Evolutionary conservation across 1,140 invertebrate genomes (phyloP).

Genomic region (Berghia stephanieae): DNA sequence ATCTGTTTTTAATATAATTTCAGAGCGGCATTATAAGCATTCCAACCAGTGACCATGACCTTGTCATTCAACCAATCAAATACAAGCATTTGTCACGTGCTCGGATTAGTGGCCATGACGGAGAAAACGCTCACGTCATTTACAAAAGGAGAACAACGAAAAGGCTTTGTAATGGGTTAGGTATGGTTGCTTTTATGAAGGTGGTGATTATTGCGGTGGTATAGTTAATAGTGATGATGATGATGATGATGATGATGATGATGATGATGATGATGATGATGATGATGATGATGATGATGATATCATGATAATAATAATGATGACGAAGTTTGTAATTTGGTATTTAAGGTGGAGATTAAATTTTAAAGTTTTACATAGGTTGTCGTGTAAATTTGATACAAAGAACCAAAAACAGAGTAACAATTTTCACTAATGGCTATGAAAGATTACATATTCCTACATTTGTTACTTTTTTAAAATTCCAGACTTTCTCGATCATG

Average conservation of each 20-base stretch:
- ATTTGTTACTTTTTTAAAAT: background rate
- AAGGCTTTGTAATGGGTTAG: background rate
- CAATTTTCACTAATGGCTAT: background rate
- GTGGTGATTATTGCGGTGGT: no score
- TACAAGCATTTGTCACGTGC: slow-evolving; percentile 20
- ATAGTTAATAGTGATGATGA: no score
- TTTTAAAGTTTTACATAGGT: no score
- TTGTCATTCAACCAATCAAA: slow-evolving; percentile 43
- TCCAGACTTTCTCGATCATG: background rate
- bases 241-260: no score
- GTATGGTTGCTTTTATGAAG: background rate
- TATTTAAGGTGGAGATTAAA: background rate
- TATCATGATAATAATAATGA: background rate
- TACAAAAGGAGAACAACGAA: slow-evolving; percentile 20
- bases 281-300: background rate
- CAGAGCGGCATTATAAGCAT: slow-evolving; percentile 42
- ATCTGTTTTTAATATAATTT: no score
- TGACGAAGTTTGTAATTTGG: background rate
- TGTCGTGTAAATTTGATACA: background rate
- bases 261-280: background rate
- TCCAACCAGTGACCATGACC: slow-evolving; percentile 36
- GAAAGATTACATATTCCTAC: background rate
- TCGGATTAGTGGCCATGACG: background rate
- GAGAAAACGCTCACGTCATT: slow-evolving; percentile 29
- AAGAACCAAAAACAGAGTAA: background rate